A percentile compares a stretch with the other conserved stretches of the same genome.
Conservation (phyloP, 2,888 invertebrate genomes). For the Agrotis ipsilon region DNA sequence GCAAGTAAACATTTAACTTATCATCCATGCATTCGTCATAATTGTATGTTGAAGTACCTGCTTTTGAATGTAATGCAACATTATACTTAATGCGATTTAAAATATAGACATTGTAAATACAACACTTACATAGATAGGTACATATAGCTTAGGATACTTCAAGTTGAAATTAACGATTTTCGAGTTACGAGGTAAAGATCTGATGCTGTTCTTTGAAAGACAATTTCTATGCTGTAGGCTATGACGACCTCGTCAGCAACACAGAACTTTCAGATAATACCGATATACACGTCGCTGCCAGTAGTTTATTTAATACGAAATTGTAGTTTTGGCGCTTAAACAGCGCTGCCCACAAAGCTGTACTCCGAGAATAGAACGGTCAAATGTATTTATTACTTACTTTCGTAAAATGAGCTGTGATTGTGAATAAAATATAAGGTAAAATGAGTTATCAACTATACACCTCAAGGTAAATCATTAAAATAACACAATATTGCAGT, state of each 20-base stretch:
- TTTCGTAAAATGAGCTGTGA: slow-evolving; percentile 18
- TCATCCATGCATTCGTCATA: slow-evolving; percentile 38
- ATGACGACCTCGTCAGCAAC: too few species aligned
- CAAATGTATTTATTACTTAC: slow-evolving; percentile 11
- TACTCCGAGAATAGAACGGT: slow-evolving; percentile 1
- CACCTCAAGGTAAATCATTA: slow-evolving; percentile 4
- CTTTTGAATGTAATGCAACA: slow-evolving; percentile 30
- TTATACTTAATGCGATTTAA: slow-evolving; percentile 17
- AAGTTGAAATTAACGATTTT: slow-evolving; percentile 4
- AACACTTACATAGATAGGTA: slow-evolving; percentile 1
- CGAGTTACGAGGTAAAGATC: slow-evolving; percentile 30
- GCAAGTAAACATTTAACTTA: slow-evolving; percentile 51
- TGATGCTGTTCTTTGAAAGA: too few species aligned
- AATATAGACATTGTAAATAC: slow-evolving; percentile 20
- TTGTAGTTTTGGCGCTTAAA: too few species aligned
- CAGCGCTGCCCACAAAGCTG: too few species aligned
- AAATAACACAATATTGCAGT: slow-evolving; percentile 24
- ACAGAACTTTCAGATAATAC: too few species aligned
- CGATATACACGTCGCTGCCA: too few species aligned
- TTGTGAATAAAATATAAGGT: slow-evolving; percentile 12
- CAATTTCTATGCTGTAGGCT: too few species aligned
- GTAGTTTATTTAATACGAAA: too few species aligned
- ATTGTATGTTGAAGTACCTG: slow-evolving; percentile 35
- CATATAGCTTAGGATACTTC: neutral
- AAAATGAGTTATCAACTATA: slow-evolving; percentile 3